Conservation (phyloP, 2,888 invertebrate genomes). For the Mellilla xanthometata region DNA sequence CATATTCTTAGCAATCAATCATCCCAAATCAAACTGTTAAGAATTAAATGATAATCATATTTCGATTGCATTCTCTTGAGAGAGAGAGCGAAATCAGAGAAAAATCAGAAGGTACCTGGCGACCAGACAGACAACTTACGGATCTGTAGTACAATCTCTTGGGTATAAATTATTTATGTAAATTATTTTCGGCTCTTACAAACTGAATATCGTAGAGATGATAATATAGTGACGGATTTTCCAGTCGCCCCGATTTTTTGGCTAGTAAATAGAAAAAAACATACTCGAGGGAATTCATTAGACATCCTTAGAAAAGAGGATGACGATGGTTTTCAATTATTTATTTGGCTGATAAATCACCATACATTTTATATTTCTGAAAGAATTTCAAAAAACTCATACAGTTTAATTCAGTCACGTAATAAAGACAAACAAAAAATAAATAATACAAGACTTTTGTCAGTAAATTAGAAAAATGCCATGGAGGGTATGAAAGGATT, state of each 20-base stretch:
- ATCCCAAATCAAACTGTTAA: constrained; percentile 5
- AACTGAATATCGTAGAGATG: constrained; percentile 75
- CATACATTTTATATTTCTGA: constrained; percentile 33
- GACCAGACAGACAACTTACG: constrained; percentile 47
- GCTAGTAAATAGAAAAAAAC: constrained; percentile 72
- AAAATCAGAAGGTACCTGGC: constrained; percentile 10
- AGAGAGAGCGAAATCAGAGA: too few species aligned
- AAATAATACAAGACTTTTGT: constrained; percentile 28
- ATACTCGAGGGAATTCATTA: constrained; percentile 70
- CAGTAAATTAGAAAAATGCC: not conserved
- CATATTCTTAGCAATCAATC: constrained; percentile 27
- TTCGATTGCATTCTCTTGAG: too few species aligned
- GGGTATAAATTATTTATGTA: constrained; percentile 80
- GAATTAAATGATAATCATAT: too few species aligned
- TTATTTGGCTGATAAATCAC: constrained; percentile 47
- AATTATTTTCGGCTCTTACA: constrained; percentile 71
- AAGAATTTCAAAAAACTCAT: constrained; percentile 30
- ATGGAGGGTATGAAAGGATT: constrained; percentile 37
- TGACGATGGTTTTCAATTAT: constrained; percentile 50
- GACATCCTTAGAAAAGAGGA: constrained; percentile 46
- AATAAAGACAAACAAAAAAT: constrained; percentile 42
- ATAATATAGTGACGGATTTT: constrained; percentile 77
- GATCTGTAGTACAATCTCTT: constrained; percentile 41
- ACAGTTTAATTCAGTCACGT: constrained; percentile 55
- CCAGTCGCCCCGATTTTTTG: constrained; percentile 66